Base-by-base conservation (phyloP, 30 jellyfish, hydroid and myxozoan species). In the Rhopilema esculentum region DNA sequence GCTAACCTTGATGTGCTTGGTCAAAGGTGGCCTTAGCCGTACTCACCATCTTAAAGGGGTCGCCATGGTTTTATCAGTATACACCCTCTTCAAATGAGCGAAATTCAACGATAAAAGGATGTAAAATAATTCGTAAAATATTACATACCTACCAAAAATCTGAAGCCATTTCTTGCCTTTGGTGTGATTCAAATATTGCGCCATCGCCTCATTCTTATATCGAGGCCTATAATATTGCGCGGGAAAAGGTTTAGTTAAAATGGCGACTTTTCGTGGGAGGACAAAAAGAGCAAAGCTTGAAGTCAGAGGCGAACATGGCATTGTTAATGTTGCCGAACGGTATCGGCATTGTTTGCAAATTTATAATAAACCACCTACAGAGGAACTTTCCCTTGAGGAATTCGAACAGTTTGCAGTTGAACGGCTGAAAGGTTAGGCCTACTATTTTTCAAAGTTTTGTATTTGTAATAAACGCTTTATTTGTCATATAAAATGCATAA, bases 391-490 rank as follows among this genome's bases (percentile, higher is more conserved):
- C 6, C 84, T 95, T 28, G 97, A 89, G 64, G 99, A 95, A 62
- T 95, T 95, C 51, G 99, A 85, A 64, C 88, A 65, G 72, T 95
- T 89, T 89, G 99, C 99, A 4, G 75, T 91, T 19, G 97, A 95
- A 16, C 82, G 99, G 49, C 69, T 95, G 30, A 95, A 95, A 90
- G 91, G 99, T 95, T 25, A 28, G 76, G 66, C 31, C 57, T 40
- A 40, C 12, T 40, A 2, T 12, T 2, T 40, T 6, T 40, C 12
- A 12, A 2, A 2, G 57, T 40, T 40, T 40, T n/a, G n/a, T n/a
- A n/a, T n/a, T n/a, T n/a, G n/a, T n/a, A n/a, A n/a, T n/a, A n/a
- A n/a, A n/a, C n/a, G n/a, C n/a, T n/a, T n/a, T n/a, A n/a, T n/a
- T n/a, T n/a, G n/a, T n/a, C n/a, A n/a, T n/a, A n/a, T n/a, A n/a